phyloP scores from a whole-genome alignment of 2,888 invertebrate genomes.

The Stictocephala bisonia region DNA sequence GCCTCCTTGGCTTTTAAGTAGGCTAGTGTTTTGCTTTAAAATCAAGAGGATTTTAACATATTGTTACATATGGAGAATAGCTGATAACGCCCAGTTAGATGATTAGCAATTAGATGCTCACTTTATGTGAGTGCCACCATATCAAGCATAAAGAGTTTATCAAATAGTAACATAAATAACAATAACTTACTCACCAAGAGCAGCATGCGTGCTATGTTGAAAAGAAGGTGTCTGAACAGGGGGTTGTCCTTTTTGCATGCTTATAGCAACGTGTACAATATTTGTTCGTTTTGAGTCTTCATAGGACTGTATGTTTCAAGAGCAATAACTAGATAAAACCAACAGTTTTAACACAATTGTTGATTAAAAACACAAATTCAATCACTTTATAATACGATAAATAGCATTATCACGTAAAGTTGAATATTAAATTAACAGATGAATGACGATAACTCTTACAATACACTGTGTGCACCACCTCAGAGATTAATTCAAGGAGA shows the following conservation, averaged over 20 bases:
- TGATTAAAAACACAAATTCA: not conserved
- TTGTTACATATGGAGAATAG: too few relatives aligned
- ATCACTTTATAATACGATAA: not conserved
- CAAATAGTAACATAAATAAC: too few relatives aligned
- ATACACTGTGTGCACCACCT: slow-evolving; percentile 52
- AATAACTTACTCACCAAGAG: slow-evolving; percentile 19
- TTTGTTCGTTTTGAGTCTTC: slow-evolving; percentile 58
- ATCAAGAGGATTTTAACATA: too few relatives aligned
- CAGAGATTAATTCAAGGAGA: slow-evolving; percentile 55
- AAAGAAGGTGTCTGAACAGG: slow-evolving; percentile 47
- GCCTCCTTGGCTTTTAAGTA: too few relatives aligned
- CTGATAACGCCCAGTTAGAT: too few relatives aligned
- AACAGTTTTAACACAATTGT: not conserved
- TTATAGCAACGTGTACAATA: slow-evolving; percentile 60
- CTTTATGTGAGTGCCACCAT: too few relatives aligned
- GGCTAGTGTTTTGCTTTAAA: too few relatives aligned
- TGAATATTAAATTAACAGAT: slow-evolving; percentile 49
- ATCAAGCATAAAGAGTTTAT: too few relatives aligned
- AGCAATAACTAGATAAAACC: slow-evolving; percentile 26
- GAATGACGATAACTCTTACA: slow-evolving; percentile 53
- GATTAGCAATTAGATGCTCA: too few relatives aligned
- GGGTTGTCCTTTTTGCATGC: slow-evolving; percentile 59
- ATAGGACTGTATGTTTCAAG: slow-evolving; percentile 51
- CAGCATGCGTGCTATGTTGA: slow-evolving; percentile 30
- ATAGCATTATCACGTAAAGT: not conserved